Base-by-base conservation (phyloP, 1,140 invertebrate species). In the Apis dorsata region DNA sequence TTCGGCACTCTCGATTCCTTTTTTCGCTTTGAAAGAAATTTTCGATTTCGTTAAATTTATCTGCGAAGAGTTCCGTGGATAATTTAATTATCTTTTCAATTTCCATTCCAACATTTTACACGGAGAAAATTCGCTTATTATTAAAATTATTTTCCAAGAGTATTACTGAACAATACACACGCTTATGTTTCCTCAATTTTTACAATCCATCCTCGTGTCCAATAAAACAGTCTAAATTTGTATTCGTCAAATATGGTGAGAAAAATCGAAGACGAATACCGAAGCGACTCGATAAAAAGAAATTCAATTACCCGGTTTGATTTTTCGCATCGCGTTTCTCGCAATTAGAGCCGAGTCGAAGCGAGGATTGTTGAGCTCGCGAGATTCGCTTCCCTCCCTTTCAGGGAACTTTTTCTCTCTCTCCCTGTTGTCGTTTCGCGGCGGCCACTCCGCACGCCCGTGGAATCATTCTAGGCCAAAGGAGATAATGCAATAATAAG, bases 401-500 rank as follows among this genome's bases (percentile, higher is more conserved):
- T 7, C 8, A 57, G 34, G 51, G n/a, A n/a, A 63, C 57, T 85
- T 82, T 79, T 87, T 82, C 79, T 53, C 70, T 4, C 34, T 17
- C 19, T 28, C 85, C 19, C 34, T 59, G 10, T 55, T 57, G 53
- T 76, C 74, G 63, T 81, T 72, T 82, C 68, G 74, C 66, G 70
- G 72, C 77, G 15, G 70, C 49, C 70, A 17, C 79, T 75, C 59
- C 76, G 34, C 69, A 49, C 82, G 21, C 21, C 19, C 28, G 55
- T 71, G n/a, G 76, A 79, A 84, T 87, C 86, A 70, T 80, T 85
- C 86, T 88, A 88, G 80, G 79, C 62, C 68, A 65, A 75, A 81
- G 72, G 80, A 77, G 84, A 70, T 90, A 90, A 89, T 89, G 89
- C 76, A 90, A 90, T 89, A 89, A 90, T 89, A 90, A 90, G 88